These are phyloP conservation scores for Mongoloraphidia duomilia DNA, from an alignment of 2,888 invertebrate genomes.

Conservation along the genomic window DNA sequence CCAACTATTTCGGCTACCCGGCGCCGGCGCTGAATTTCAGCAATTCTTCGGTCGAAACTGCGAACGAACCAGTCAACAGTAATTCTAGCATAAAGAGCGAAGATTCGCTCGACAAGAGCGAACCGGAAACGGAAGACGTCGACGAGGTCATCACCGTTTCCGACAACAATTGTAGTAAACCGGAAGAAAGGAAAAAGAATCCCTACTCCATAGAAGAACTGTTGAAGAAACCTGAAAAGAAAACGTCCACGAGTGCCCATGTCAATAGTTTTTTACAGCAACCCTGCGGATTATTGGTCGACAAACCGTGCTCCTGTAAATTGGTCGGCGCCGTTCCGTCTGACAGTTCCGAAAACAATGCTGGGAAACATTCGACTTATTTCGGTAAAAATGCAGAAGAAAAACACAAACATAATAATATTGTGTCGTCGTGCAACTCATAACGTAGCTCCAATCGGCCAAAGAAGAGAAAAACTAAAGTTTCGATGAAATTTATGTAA, in stretches of 20 bases:
- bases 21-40: no score
- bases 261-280: slow-evolving; percentile 15
- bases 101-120: slow-evolving; percentile 40
- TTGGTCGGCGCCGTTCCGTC: neutral
- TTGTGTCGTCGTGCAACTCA: no score
- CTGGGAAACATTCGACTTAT: no score
- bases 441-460: no score
- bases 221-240: slow-evolving; percentile 64
- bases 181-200: slow-evolving; percentile 46
- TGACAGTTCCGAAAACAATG: no score
- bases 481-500: no score
- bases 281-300: slow-evolving; percentile 17
- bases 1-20: slow-evolving; percentile 18
- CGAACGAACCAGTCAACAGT: no score
- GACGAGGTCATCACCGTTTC: slow-evolving; percentile 14
- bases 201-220: slow-evolving; percentile 81
- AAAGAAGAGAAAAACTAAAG: no score
- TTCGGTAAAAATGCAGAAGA: no score
- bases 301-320: slow-evolving; percentile 10
- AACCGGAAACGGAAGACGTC: slow-evolving; percentile 24
- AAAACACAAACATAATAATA: no score
- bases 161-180: slow-evolving; percentile 21
- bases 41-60: no score
- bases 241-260: slow-evolving; percentile 18
- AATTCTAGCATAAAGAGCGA: slow-evolving; percentile 29